A percentile compares a stretch with the other conserved stretches of the same genome.
Conservation (phyloP, 2,888 invertebrate genomes). For the Stegana nigrithorax region DNA sequence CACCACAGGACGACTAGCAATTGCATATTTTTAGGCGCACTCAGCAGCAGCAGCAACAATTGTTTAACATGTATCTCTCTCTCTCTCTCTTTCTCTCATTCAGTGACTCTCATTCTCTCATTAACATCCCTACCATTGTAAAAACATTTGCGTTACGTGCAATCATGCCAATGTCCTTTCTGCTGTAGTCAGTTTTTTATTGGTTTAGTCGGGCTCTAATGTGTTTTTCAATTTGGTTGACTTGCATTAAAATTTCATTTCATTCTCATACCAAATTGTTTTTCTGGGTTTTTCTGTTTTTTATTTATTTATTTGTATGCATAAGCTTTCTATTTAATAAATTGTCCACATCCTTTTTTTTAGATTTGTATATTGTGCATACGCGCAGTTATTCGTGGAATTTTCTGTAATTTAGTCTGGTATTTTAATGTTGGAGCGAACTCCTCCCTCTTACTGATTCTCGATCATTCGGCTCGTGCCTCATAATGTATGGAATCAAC, state of each 20-base stretch:
- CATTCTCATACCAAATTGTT: not conserved
- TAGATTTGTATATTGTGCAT: not conserved
- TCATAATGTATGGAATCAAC: not conserved
- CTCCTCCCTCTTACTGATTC: not conserved
- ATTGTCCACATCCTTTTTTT: not conserved
- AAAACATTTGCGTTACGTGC: slow-evolving; percentile 32
- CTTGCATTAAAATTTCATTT: slow-evolving; percentile 26
- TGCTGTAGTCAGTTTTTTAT: not conserved
- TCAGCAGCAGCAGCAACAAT: slow-evolving; percentile 23
- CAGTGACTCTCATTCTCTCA: slow-evolving; percentile 9
- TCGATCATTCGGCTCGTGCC: not conserved
- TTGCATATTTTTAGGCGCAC: slow-evolving; percentile 50
- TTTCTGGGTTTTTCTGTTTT: not conserved
- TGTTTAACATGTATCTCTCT: no score
- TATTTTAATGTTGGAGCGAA: not conserved
- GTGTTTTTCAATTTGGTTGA: slow-evolving; percentile 39
- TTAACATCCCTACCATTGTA: not conserved
- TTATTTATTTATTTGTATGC: not conserved
- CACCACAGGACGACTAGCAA: slow-evolving; percentile 44
- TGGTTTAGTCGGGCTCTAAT: slow-evolving; percentile 32
- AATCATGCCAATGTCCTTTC: slow-evolving; percentile 23
- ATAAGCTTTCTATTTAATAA: not conserved
- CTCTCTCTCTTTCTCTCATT: slow-evolving; percentile 27
- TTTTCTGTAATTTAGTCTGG: not conserved
- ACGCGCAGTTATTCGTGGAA: not conserved